These are phyloP conservation scores for Rhopilema esculentum DNA, from an alignment of 30 jellyfish, hydroid and myxozoan genomes.

Conservation along the genomic window DNA sequence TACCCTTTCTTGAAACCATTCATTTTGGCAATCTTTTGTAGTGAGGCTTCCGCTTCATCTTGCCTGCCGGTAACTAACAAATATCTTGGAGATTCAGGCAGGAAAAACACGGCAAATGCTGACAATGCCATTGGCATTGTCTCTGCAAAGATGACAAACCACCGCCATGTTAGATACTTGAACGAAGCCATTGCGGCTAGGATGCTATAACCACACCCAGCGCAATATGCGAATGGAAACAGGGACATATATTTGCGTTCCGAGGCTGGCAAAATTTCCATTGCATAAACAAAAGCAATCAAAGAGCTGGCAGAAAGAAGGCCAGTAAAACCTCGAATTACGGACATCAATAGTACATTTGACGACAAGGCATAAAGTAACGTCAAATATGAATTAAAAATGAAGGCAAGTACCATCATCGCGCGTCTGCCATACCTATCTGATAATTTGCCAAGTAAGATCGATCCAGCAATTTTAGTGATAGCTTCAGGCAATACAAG, in stretches of 20 bases:
- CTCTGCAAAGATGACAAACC: constrained; percentile 6
- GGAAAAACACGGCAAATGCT: neutral
- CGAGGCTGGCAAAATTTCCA: constrained; percentile 10
- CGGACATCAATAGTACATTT: neutral
- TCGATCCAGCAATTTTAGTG: neutral
- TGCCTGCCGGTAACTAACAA: neutral
- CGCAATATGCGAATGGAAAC: neutral
- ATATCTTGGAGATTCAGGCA: constrained; percentile 19
- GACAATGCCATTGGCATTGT: neutral
- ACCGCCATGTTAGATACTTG: constrained; percentile 15
- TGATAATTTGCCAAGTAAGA: constrained; percentile 5
- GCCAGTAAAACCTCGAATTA: constrained; percentile 1
- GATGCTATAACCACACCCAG: neutral
- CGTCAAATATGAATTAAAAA: neutral
- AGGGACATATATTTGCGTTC: constrained; percentile 5
- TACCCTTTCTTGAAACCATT: neutral
- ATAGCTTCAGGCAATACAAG: neutral
- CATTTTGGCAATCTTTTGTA: neutral
- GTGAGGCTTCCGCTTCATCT: neutral
- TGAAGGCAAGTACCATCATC: neutral
- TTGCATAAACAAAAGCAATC: neutral
- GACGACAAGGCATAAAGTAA: constrained; percentile 2
- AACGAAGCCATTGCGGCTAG: neutral
- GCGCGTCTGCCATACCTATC: constrained; percentile 21
- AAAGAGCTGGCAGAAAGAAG: neutral